phyloP scores from a whole-genome alignment of 2,797 vertebrate genomes.

The Holocentrus rufus region DNA sequence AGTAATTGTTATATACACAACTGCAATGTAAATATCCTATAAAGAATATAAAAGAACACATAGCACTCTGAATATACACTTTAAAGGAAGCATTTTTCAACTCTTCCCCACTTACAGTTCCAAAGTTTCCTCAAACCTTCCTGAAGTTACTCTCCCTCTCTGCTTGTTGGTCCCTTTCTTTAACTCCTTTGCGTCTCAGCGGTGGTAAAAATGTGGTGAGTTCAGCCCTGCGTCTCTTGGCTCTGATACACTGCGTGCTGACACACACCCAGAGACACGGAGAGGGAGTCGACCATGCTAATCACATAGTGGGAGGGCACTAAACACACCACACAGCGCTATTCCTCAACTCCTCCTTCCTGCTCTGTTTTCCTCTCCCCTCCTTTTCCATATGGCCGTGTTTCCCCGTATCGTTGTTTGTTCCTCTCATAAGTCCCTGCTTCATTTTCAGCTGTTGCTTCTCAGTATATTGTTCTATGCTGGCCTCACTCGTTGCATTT shows the following conservation, averaged over 20 bases:
- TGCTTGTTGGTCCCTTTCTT: slow-evolving; percentile 23
- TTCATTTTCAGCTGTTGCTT: slow-evolving; percentile 10
- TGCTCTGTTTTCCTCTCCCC: slow-evolving; percentile 47
- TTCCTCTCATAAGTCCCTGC: background rate
- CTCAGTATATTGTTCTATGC: background rate
- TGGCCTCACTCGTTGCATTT: background rate
- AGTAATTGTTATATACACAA: background rate
- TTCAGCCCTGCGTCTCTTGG: slow-evolving; percentile 45
- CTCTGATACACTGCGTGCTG: slow-evolving; percentile 61
- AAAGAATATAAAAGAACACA: background rate
- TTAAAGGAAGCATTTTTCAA: slow-evolving; percentile 3
- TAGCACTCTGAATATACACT: background rate
- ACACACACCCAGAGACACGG: slow-evolving; percentile 58
- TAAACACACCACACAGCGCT: slow-evolving; percentile 49
- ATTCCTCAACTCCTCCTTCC: slow-evolving; percentile 60
- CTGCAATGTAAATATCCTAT: slow-evolving; percentile 15
- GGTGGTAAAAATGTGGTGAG: slow-evolving; percentile 18
- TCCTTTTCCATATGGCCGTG: background rate
- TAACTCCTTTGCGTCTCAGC: background rate
- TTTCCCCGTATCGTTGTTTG: slow-evolving; percentile 7
- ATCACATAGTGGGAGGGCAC: slow-evolving; percentile 67
- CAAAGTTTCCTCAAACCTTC: slow-evolving; percentile 8
- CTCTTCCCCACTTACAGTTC: slow-evolving; percentile 36
- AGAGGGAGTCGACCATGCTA: slow-evolving; percentile 70
- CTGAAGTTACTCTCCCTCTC: slow-evolving; percentile 23